A percentile compares a stretch with the other conserved stretches of the same genome.
phyloP scores from a whole-genome alignment of 2,797 vertebrate genomes.

The Halcyon leucocephala region DNA sequence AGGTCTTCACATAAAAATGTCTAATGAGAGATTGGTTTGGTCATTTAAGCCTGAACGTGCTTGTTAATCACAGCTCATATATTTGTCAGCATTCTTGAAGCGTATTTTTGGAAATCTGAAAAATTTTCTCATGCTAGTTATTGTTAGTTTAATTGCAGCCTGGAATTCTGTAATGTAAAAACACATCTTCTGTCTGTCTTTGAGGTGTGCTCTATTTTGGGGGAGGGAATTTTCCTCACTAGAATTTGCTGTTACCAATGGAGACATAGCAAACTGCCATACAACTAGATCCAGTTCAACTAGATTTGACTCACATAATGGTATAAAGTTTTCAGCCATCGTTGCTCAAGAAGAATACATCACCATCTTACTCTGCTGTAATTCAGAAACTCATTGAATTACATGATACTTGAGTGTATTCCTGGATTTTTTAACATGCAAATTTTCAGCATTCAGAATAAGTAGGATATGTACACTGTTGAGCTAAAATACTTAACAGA shows the following conservation, averaged over 20 bases:
- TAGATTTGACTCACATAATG: conserved; percentile 28
- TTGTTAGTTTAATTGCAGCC: neutral
- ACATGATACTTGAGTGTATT: conserved; percentile 20
- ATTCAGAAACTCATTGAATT: conserved; percentile 20
- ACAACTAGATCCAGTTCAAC: conserved; percentile 9
- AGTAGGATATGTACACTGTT: neutral
- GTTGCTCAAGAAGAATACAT: conserved; percentile 12
- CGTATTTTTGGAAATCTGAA: neutral
- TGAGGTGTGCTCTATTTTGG: neutral
- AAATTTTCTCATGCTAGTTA: neutral
- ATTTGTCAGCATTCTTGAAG: conserved; percentile 22
- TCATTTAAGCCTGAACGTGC: neutral
- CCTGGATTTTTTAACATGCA: neutral
- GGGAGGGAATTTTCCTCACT: neutral
- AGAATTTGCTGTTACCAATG: neutral
- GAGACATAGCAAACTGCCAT: neutral
- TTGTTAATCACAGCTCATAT: neutral
- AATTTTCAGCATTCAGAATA: neutral
- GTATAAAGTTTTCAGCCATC: neutral
- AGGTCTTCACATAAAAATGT: conserved; percentile 17
- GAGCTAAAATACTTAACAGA: neutral
- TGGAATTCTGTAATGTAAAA: neutral
- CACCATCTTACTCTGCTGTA: conserved; percentile 8
- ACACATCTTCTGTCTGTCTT: neutral
- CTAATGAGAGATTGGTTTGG: neutral